Evolutionary conservation across 2,888 invertebrate genomes (phyloP), one percentile per base, ranked within the genome.

Genomic region (Cataglyphis cursor): DNA sequence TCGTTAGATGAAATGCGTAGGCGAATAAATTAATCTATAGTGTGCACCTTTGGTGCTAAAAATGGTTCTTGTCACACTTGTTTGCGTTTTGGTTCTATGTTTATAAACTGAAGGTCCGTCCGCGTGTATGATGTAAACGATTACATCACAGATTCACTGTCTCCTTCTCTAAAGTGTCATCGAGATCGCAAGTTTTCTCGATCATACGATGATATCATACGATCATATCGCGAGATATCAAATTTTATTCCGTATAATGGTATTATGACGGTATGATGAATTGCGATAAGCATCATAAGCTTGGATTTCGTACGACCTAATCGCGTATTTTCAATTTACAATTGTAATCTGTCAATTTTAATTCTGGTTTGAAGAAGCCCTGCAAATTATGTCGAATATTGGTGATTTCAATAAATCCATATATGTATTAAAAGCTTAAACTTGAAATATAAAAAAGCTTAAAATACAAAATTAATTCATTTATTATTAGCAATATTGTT

Each of bases 61-160:
- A 41, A 1, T 24, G 21, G 66, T 31, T 51, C 28, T 73, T 72
- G 18, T 74, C 62, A 35, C 66, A 24, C 18, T 28, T 57, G 21
- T 66, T 41, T 35, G 28, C 65, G 38, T n/a, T 66, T 76, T 57
- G 54, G 6, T 28, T 28, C 21, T 41, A 54, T 28, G 28, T 66
- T 76, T 41, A 66, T 66, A 41, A 66, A 66, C 18, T 41, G 66
- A 76, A 66, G 66, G 57, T 54, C 66, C 38, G n/a, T 41, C 15
- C n/a, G 51, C 51, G 15, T 44, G 12, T n/a, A 24, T 76, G 76
- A 76, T 57, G 41, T 41, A 76, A 76, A 28, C 28, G 66, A 35
- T 76, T 76, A 57, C 54, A 76, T 76, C 75, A 75, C n/a, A 15
- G 35, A 9, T 31, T 31, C 28, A 41, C 41, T 38, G 38, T 59